phyloP scores from a whole-genome alignment of 2,888 invertebrate species.

The Adelphocoris suturalis region DNA sequence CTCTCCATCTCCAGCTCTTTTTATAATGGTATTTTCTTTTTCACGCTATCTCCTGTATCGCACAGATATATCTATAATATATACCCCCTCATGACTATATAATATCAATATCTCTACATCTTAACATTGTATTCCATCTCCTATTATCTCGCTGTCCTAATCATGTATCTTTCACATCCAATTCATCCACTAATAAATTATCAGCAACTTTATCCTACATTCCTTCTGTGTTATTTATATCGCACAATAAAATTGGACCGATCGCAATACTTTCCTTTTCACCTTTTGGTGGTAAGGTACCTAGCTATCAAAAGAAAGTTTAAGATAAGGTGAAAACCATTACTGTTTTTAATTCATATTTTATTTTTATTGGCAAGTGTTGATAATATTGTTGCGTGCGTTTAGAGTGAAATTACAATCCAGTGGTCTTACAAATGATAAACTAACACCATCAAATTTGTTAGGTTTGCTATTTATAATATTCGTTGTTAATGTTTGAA shows the following conservation, averaged over 20 bases:
- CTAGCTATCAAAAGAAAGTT: too few relatives aligned
- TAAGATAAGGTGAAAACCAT: not conserved
- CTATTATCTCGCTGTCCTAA: conserved; percentile 11
- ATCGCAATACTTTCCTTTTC: too few relatives aligned
- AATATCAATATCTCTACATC: not conserved
- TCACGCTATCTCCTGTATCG: not conserved
- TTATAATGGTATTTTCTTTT: not conserved
- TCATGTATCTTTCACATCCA: not conserved
- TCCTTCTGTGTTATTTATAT: not conserved
- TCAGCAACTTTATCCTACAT: not conserved
- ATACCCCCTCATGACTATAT: not conserved
- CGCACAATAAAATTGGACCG: not conserved
- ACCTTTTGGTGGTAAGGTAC: too few relatives aligned
- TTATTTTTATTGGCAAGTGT: conserved; percentile 39
- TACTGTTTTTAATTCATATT: conserved; percentile 10
- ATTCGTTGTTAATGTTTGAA: conserved; percentile 56
- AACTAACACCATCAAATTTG: conserved; percentile 57
- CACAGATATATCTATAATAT: not conserved
- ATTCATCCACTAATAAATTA: not conserved
- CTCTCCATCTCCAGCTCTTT: conserved; percentile 2
- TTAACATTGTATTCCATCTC: not conserved
- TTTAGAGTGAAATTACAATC: conserved; percentile 51
- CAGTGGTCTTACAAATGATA: conserved; percentile 36
- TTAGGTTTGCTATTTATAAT: conserved; percentile 54
- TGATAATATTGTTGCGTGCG: conserved; percentile 43